Evolutionary conservation across 2,113 vertebrate species (phyloP), one percentile per base, ranked within the genome.

Genomic region (Microcebus ravelobensis): DNA sequence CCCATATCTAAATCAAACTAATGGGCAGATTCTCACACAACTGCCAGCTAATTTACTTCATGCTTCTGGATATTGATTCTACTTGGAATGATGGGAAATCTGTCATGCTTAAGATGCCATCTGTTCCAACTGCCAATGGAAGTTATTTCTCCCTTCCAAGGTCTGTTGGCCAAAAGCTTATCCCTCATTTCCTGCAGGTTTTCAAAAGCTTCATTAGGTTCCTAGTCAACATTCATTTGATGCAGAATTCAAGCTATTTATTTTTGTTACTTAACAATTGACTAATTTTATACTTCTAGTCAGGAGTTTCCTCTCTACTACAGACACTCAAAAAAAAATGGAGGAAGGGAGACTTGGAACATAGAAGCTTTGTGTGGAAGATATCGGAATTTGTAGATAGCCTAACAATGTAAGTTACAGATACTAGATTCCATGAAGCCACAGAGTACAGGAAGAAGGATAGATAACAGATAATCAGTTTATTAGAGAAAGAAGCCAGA

Each of bases 1-100:
- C 25, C 85, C 3, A 55, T 91, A 94, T 79, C 88, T 98, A 98
- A 98, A 98, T 98, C 98, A 98, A 83, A 94, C 76, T 97, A 98
- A 98, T 84, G 97, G 93, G 85, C 96, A 98, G 85, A 57, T 95
- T 98, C 95, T 95, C 77, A 88, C 0, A 76, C 91, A 96, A 86
- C 80, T 93, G 97, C 95, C 95, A 97, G 86, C 96, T 97, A 95
- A 98, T 97, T 98, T 95, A 92, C 83, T 95, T 97, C 95, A 89
- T 96, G 93, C 94, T 96, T 90, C 94, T 97, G 95, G 84, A 94
- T 97, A 98, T 97, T 65, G 95, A 98, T 95, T 97, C 91, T 80
- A 91, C 73, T 73, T 97, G 77, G 45, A 97, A 89, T 89, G 61
- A 86, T 81, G 42, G 91, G 77, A 92, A 96, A 98, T 98, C 91